These are phyloP conservation scores for Castor canadensis DNA, from an alignment of 2,113 vertebrate genomes.

Conservation along the genomic window DNA sequence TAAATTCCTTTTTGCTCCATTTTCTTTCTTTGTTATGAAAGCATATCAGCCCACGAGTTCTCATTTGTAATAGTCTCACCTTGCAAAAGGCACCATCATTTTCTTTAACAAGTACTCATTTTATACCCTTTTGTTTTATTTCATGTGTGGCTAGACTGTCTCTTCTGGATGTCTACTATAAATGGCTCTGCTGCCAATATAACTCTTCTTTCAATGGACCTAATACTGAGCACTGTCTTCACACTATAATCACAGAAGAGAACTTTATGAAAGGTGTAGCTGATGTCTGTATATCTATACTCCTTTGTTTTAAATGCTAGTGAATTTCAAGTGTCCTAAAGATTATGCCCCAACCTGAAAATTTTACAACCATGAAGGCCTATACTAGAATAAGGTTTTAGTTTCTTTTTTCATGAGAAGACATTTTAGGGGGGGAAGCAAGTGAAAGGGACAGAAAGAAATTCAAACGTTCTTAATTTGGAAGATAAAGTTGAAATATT, in stretches of 20 bases:
- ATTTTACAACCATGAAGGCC: background rate
- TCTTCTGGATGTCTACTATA: background rate
- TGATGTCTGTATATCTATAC: background rate
- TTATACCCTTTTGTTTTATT: background rate
- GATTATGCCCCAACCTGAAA: background rate
- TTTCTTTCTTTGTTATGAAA: background rate
- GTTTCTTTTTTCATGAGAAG: background rate
- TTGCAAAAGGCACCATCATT: background rate
- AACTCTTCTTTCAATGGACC: constrained; percentile 4
- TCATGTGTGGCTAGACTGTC: background rate
- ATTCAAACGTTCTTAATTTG: background rate
- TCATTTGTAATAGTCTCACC: background rate
- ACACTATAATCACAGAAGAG: background rate
- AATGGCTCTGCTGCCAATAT: background rate
- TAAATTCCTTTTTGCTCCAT: background rate
- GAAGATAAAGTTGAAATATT: background rate
- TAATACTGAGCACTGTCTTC: background rate
- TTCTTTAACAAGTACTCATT: background rate
- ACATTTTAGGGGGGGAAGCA: background rate
- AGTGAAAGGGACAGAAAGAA: background rate
- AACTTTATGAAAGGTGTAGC: background rate
- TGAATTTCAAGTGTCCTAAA: background rate
- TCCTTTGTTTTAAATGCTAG: background rate
- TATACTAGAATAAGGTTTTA: background rate
- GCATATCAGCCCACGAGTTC: background rate